These are phyloP conservation scores for Lepidurus couesii DNA, from an alignment of 1,140 invertebrate species.

Conservation along the genomic window DNA sequence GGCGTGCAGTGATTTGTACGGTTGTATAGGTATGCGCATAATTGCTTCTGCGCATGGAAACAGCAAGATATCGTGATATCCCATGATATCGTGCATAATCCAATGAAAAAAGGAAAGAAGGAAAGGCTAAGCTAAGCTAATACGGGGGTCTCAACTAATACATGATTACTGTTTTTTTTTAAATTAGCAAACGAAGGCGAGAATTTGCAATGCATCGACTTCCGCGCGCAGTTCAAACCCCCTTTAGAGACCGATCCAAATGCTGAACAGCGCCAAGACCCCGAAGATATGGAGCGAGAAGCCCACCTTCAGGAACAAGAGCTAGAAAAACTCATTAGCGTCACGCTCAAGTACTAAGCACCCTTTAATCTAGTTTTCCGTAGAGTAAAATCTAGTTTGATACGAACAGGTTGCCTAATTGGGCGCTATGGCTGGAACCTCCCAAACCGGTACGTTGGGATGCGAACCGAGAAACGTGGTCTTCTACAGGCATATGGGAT, in stretches of 20 bases:
- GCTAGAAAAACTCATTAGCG: conserved; percentile 31
- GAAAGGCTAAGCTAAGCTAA: too few relatives aligned
- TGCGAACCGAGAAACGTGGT: conserved; percentile 19
- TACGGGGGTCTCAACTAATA: too few relatives aligned
- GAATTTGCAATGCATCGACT: not conserved
- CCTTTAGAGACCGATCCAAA: not conserved
- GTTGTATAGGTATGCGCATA: too few relatives aligned
- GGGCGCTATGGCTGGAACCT: conserved; percentile 30
- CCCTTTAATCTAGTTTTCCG: not conserved
- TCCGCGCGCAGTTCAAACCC: not conserved
- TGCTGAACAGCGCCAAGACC: conserved; percentile 27
- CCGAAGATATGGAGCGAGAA: conserved; percentile 28
- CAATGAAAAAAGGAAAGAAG: too few relatives aligned
- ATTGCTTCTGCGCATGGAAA: too few relatives aligned
- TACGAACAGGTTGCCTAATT: conserved; percentile 26
- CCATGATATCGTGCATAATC: too few relatives aligned
- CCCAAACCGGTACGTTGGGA: conserved; percentile 30
- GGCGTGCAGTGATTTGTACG: too few relatives aligned
- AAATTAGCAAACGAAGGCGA: not conserved
- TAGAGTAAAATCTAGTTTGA: not conserved
- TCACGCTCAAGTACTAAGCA: conserved; percentile 33
- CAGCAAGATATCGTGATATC: too few relatives aligned
- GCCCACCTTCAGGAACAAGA: conserved; percentile 29
- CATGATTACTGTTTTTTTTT: too few relatives aligned
- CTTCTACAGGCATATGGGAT: conserved; percentile 31